Evolutionary conservation across 1,140 invertebrate species (phyloP).

Genomic region (Himalopsyche phryganea): DNA sequence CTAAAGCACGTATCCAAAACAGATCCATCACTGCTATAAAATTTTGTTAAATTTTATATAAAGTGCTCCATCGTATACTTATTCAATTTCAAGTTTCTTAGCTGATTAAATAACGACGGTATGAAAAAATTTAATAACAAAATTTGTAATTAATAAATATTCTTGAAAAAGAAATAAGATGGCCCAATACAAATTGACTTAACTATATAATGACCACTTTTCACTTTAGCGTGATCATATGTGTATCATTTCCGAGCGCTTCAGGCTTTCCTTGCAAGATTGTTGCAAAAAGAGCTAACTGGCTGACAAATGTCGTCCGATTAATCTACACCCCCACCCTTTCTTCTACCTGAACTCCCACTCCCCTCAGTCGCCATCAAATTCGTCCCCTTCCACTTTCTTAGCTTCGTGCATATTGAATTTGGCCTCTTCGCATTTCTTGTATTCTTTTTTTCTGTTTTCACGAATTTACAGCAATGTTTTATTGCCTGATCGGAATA

Average conservation of each 20-base stretch:
- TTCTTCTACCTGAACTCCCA: conserved; percentile 2
- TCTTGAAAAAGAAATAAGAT: too few species aligned
- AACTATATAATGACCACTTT: too few species aligned
- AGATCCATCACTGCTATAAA: too few species aligned
- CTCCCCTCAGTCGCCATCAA: background rate
- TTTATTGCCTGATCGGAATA: conserved; percentile 18
- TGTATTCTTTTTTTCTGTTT: conserved; percentile 28
- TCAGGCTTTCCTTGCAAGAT: conserved; percentile 10
- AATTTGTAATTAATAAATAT: too few species aligned
- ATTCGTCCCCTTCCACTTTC: conserved; percentile 9
- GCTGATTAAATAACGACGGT: too few species aligned
- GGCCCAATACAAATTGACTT: too few species aligned
- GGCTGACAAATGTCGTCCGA: conserved; percentile 33
- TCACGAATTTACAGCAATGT: conserved; percentile 27
- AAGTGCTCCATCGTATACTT: too few species aligned
- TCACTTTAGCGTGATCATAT: too few species aligned
- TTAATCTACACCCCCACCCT: conserved; percentile 26
- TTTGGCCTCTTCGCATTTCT: conserved; percentile 10
- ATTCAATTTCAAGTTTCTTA: too few species aligned
- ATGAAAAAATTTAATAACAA: too few species aligned
- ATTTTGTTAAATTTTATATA: too few species aligned
- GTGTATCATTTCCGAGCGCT: conserved; percentile 21
- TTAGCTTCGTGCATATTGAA: conserved; percentile 17
- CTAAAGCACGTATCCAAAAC: too few species aligned
- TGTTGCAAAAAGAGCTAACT: conserved; percentile 29